Conservation (phyloP, 2,888 invertebrate genomes). For the Heteropelma amictum region DNA sequence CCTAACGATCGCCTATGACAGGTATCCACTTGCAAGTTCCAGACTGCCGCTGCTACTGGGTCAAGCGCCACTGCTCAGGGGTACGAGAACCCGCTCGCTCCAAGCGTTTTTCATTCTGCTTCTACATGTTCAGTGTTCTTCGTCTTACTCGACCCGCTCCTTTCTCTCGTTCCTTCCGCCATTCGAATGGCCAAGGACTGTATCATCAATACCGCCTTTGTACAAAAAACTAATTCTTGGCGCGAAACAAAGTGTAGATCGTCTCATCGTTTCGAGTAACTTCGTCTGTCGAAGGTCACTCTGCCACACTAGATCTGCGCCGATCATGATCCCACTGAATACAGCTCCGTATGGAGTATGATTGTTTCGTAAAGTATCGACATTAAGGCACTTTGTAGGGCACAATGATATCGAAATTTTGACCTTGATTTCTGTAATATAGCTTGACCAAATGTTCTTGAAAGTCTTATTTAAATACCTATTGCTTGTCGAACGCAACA, state of each 20-base stretch:
- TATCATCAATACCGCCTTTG: conserved; percentile 20
- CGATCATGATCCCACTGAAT: conserved; percentile 47
- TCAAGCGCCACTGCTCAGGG: conserved; percentile 70
- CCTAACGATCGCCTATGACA: conserved; percentile 68
- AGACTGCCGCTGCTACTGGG: conserved; percentile 69
- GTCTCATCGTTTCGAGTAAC: conserved; percentile 46
- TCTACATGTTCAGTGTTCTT: conserved; percentile 52
- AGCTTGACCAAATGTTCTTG: no score
- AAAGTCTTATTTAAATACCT: no score
- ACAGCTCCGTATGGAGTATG: conserved; percentile 27
- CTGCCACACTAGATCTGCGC: conserved; percentile 48
- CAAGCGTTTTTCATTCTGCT: conserved; percentile 47
- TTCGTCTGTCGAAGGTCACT: conserved; percentile 46
- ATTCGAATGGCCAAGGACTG: conserved; percentile 42
- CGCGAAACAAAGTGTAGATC: conserved; percentile 31
- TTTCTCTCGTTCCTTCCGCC: conserved; percentile 34
- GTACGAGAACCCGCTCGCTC: conserved; percentile 65
- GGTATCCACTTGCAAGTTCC: conserved; percentile 72
- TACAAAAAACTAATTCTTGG: conserved; percentile 40
- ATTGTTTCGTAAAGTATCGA: no score
- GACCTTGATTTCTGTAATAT: no score
- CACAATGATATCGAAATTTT: no score
- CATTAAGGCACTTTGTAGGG: no score
- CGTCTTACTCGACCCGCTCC: conserved; percentile 40
- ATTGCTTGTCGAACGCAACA: not conserved